Evolutionary conservation across 2,797 vertebrate species (phyloP), one percentile per base, ranked within the genome.

Genomic region (Cetoscarus ocellatus): DNA sequence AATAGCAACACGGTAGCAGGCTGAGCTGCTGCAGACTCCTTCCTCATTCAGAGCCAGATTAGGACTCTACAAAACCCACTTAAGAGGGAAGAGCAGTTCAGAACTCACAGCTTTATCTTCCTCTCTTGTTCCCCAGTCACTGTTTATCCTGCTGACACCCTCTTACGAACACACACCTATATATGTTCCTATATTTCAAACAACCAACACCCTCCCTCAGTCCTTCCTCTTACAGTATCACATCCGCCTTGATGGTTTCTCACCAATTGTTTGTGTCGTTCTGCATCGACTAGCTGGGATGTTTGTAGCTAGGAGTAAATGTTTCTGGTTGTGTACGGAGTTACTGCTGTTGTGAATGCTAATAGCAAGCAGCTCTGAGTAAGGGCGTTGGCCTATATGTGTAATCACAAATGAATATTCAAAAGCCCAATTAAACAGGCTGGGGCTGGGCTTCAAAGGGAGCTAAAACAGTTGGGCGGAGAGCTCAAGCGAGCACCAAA

Each of bases 321-420:
- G 56, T 38, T 10, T 18, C 40, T 17, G 39, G 40, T 39, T 55
- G 58, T 62, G 38, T 17, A 40, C 59, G 17, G 15, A 36, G 57
- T 70, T 65, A 45, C 38, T 38, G 70, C 34, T 70, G 49, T 59
- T 73, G 57, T 62, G 47, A 69, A 75, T 78, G 61, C 60, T 75
- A 73, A 75, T 69, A 58, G 52, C 38, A 73, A 54, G 50, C 48
- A 70, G 69, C 39, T 27, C 65, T n/a, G 35, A 53, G 75, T 82
- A 54, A 86, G 84, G 88, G 87, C 44, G 73, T 91, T 81, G 80
- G 70, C 87, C 80, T 80, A 80, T 68, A 89, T 87, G 68, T 83
- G 83, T 84, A 82, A 90, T 79, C 51, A 67, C 64, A 77, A 52
- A 81, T 93, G 85, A 91, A 93, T 93, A 93, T 93, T 93, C 89